Conservation (phyloP, 2,797 vertebrate genomes). For the Esox lucius region DNA sequence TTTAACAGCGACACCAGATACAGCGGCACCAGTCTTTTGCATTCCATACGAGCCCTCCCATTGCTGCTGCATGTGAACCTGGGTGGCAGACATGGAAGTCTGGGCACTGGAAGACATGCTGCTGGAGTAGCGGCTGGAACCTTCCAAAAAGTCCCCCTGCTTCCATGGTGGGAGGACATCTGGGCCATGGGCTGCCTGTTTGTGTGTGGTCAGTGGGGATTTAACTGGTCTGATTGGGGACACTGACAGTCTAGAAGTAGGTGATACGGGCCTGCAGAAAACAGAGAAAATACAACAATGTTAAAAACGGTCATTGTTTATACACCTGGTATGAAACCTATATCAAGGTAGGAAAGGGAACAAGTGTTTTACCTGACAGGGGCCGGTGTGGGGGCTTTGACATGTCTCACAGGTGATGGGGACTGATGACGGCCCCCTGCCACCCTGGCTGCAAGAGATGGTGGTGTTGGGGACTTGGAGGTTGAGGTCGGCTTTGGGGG, state of each 20-base stretch:
- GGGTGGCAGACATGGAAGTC: conserved; percentile 57
- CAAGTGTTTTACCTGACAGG: conserved; percentile 79
- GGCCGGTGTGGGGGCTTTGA: conserved; percentile 87
- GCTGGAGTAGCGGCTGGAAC: conserved; percentile 72
- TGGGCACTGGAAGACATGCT: conserved; percentile 73
- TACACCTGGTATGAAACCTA: background rate
- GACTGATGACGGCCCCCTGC: conserved; percentile 88
- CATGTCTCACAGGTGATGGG: conserved; percentile 92
- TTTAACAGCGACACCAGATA: conserved; percentile 53
- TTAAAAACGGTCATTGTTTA: background rate
- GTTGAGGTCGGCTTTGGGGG: conserved; percentile 90
- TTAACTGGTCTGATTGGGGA: conserved; percentile 93
- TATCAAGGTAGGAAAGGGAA: background rate
- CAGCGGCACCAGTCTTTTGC: conserved; percentile 68
- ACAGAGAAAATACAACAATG: background rate
- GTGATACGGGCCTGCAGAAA: conserved; percentile 83
- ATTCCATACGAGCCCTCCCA: conserved; percentile 77
- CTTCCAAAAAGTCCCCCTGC: conserved; percentile 80
- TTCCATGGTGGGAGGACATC: conserved; percentile 95
- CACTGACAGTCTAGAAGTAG: conserved; percentile 84
- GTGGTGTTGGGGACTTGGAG: conserved; percentile 87
- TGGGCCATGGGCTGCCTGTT: conserved; percentile 65
- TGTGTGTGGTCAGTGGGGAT: conserved; percentile 85
- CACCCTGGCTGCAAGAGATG: conserved; percentile 79
- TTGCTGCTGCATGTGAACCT: conserved; percentile 77